Evolutionary conservation across 2,797 vertebrate species (phyloP).

Genomic region (Xenops minutus): DNA sequence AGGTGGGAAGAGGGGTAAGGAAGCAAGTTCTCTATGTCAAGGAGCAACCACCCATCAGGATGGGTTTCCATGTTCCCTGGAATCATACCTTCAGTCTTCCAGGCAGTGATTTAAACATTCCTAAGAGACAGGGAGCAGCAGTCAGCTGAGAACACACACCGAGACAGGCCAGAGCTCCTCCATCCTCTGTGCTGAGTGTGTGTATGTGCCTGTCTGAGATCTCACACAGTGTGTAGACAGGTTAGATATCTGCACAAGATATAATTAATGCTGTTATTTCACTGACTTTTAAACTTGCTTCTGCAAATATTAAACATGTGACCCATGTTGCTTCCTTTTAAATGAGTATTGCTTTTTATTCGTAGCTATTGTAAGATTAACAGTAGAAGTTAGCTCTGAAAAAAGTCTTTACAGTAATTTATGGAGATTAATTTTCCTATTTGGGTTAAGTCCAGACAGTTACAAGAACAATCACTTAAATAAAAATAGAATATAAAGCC

Average conservation of each 20-base stretch:
- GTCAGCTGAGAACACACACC: background rate
- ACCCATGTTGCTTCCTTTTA: slow-evolving; percentile 32
- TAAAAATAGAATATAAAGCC: slow-evolving; percentile 77
- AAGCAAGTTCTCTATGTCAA: background rate
- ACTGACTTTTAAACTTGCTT: background rate
- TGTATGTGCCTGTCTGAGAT: background rate
- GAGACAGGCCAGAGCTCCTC: background rate
- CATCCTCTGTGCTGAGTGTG: background rate
- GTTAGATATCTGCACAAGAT: background rate
- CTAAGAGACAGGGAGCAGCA: background rate
- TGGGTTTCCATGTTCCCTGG: background rate
- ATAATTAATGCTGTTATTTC: background rate
- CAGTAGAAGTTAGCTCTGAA: slow-evolving; percentile 32
- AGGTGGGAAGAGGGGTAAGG: background rate
- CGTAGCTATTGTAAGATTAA: background rate
- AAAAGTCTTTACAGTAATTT: slow-evolving; percentile 50
- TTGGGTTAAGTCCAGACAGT: slow-evolving; percentile 48
- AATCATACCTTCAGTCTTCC: background rate
- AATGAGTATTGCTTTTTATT: slow-evolving; percentile 55
- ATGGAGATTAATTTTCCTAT: slow-evolving; percentile 58
- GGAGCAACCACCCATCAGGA: background rate
- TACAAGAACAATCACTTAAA: slow-evolving; percentile 69
- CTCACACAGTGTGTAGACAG: background rate
- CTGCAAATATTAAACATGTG: background rate
- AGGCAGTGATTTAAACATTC: background rate